A percentile compares a stretch with the other conserved stretches of the same genome.
These are phyloP conservation scores for Podarcis raffonei DNA, from an alignment of 2,113 vertebrate genomes.

Conservation along the genomic window DNA sequence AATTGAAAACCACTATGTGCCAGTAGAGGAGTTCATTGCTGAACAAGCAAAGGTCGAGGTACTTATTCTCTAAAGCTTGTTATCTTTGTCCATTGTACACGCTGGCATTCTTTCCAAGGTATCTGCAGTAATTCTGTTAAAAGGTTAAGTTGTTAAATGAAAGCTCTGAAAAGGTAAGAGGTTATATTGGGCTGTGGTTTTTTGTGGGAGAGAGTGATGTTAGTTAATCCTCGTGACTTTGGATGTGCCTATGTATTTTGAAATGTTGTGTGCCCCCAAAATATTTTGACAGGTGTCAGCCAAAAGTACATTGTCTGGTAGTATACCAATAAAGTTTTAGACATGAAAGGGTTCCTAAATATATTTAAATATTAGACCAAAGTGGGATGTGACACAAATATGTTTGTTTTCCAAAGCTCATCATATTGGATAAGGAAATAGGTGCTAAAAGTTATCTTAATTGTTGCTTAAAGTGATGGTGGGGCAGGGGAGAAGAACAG, in stretches of 20 bases:
- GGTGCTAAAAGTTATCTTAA: background rate
- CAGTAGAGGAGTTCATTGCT: slow-evolving; percentile 82
- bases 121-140: background rate
- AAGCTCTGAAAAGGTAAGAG: background rate
- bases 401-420: background rate
- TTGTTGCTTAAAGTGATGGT: background rate
- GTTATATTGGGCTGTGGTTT: too few relatives aligned
- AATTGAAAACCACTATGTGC: slow-evolving; percentile 85
- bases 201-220: background rate
- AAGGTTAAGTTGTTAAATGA: background rate
- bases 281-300: background rate
- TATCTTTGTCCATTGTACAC: background rate
- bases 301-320: background rate
- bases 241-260: background rate
- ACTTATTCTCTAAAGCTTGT: background rate
- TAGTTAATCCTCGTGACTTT: background rate
- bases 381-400: background rate
- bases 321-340: background rate
- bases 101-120: slow-evolving; percentile 4
- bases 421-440: background rate
- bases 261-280: background rate
- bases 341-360: background rate
- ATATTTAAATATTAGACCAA: background rate
- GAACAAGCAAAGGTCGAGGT: slow-evolving; percentile 88
- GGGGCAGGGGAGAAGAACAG: background rate